phyloP scores from a whole-genome alignment of 2,888 invertebrate genomes.

The Heteromyza rotundicornis region DNA sequence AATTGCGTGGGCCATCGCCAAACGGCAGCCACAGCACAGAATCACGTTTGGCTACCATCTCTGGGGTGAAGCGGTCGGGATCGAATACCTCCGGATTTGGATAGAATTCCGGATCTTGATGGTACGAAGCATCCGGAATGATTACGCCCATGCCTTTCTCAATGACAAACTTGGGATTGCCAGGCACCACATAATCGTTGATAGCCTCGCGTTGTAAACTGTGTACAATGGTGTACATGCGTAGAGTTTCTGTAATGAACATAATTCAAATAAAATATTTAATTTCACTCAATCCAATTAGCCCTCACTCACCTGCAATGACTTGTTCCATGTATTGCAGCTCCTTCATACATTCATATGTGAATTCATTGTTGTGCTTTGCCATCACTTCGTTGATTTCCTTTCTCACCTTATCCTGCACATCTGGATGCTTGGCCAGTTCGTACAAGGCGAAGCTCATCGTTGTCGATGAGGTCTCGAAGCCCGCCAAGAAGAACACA shows the following conservation, averaged over 20 bases:
- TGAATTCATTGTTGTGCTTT: conserved; percentile 56
- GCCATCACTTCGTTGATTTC: conserved; percentile 61
- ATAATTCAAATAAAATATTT: conserved; percentile 37
- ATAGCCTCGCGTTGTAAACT: conserved; percentile 34
- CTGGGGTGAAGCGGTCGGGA: conserved; percentile 68
- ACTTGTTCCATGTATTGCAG: conserved; percentile 64
- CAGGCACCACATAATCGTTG: conserved; percentile 30
- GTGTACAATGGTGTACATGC: conserved; percentile 65
- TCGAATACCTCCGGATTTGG: conserved; percentile 68
- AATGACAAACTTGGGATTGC: conserved; percentile 60
- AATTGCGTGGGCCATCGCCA: conserved; percentile 57
- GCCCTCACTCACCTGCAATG: conserved; percentile 56
- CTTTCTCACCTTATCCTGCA: conserved; percentile 60
- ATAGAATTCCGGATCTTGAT: conserved; percentile 64
- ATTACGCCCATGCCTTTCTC: conserved; percentile 62
- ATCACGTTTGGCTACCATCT: conserved; percentile 65
- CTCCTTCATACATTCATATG: conserved; percentile 55
- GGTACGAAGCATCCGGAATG: conserved; percentile 62
- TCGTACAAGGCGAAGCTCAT: conserved; percentile 64
- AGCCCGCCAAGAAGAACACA: conserved; percentile 65
- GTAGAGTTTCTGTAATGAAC: conserved; percentile 63
- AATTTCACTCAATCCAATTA: conserved; percentile 18
- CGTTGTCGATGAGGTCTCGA: conserved; percentile 64
- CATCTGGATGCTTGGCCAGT: conserved; percentile 62
- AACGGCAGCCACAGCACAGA: conserved; percentile 51